A percentile compares a stretch with the other conserved stretches of the same genome.
Evolutionary conservation across 2,113 vertebrate species (phyloP).

Genomic region (Glaucidium brasilianum): DNA sequence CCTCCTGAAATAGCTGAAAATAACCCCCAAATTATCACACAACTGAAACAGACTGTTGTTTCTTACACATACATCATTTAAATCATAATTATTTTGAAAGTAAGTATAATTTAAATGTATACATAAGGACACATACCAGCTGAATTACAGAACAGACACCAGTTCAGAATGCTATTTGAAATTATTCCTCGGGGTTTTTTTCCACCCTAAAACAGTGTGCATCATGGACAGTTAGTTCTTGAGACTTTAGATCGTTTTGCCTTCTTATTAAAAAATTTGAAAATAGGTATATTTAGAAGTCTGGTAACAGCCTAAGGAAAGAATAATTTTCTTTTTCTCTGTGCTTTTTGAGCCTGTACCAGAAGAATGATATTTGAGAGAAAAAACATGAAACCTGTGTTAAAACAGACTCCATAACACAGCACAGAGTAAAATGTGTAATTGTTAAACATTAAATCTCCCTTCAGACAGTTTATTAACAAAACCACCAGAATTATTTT

Average conservation of each 20-base stretch:
- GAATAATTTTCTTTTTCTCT: background rate
- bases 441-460: background rate
- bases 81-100: background rate
- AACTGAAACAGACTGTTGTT: background rate
- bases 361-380: background rate
- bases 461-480: background rate
- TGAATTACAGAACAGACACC: background rate
- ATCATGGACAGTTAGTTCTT: background rate
- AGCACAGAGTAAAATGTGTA: background rate
- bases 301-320: background rate
- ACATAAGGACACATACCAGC: background rate
- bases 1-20: background rate
- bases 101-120: background rate
- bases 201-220: background rate
- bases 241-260: background rate
- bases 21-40: background rate
- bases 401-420: background rate
- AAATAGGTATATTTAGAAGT: background rate
- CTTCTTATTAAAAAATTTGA: background rate
- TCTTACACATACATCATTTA: background rate
- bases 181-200: background rate
- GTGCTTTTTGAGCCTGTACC: background rate
- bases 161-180: background rate
- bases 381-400: background rate
- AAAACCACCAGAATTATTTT: background rate